phyloP scores from a whole-genome alignment of 1,140 invertebrate species.

The Formica exsecta region DNA sequence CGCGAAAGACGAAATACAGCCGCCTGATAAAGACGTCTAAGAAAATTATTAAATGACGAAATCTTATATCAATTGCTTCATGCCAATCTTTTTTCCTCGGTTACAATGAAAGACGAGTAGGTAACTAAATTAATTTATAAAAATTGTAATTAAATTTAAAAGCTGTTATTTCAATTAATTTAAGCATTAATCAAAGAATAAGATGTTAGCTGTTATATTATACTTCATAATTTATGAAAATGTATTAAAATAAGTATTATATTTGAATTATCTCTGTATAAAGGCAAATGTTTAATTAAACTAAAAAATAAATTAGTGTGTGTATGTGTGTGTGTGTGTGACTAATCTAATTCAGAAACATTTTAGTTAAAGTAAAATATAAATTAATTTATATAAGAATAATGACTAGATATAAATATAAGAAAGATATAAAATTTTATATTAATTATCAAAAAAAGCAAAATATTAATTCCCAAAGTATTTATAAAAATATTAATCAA shows the following conservation, averaged over 20 bases:
- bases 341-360: not conserved
- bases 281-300: not conserved
- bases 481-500: not conserved
- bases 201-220: not conserved
- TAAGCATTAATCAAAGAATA: not conserved
- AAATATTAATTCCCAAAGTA: not conserved
- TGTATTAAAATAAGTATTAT: constrained; percentile 11
- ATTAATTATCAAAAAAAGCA: not conserved
- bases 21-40: not conserved
- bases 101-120: not conserved
- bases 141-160: constrained; percentile 17
- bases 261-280: not conserved
- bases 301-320: not conserved
- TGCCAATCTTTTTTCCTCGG: not conserved
- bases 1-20: not conserved
- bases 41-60: constrained; percentile 4
- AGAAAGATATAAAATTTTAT: too few species aligned
- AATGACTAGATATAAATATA: not conserved
- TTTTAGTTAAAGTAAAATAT: not conserved
- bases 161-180: not conserved
- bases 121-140: not conserved
- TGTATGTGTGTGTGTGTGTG: too few species aligned
- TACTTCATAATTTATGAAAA: not conserved
- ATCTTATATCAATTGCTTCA: not conserved
- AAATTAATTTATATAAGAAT: not conserved